Conservation (phyloP, 2,113 vertebrate genomes). For the Psittacara wagleri region DNA sequence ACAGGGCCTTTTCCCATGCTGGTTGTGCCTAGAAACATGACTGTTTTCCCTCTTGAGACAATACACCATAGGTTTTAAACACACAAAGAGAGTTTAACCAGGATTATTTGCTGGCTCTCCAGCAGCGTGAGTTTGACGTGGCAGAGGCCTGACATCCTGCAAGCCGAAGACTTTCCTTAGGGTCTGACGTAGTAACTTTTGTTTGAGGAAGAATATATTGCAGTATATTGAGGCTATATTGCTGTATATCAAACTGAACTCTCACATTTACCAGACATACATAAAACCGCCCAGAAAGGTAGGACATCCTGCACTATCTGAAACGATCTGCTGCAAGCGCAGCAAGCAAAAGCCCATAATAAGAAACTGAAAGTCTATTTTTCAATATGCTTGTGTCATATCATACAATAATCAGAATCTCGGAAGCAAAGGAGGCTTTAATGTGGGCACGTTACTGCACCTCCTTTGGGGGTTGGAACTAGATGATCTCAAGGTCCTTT, state of each 20-base stretch:
- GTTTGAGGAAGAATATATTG: background rate
- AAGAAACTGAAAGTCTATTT: background rate
- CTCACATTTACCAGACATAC: background rate
- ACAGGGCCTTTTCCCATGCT: background rate
- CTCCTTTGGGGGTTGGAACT: background rate
- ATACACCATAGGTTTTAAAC: rapidly evolving
- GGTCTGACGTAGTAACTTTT: background rate
- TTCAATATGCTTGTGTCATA: background rate
- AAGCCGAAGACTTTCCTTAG: background rate
- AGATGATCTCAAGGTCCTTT: background rate
- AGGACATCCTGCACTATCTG: background rate
- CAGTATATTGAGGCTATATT: no score
- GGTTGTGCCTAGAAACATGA: background rate
- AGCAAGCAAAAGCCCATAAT: background rate
- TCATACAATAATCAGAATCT: background rate
- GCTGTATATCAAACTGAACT: background rate
- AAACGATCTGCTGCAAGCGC: background rate
- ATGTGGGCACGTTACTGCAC: background rate
- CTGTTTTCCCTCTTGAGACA: rapidly evolving
- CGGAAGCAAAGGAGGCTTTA: background rate
- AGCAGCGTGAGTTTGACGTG: rapidly evolving
- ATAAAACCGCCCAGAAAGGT: background rate
- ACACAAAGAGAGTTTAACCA: background rate
- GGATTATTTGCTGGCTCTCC: no score
- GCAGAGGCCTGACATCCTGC: background rate